A percentile compares a stretch with the other conserved stretches of the same genome.
Evolutionary conservation across 2,888 invertebrate species (phyloP).

Genomic region (Leucophenga montana): DNA sequence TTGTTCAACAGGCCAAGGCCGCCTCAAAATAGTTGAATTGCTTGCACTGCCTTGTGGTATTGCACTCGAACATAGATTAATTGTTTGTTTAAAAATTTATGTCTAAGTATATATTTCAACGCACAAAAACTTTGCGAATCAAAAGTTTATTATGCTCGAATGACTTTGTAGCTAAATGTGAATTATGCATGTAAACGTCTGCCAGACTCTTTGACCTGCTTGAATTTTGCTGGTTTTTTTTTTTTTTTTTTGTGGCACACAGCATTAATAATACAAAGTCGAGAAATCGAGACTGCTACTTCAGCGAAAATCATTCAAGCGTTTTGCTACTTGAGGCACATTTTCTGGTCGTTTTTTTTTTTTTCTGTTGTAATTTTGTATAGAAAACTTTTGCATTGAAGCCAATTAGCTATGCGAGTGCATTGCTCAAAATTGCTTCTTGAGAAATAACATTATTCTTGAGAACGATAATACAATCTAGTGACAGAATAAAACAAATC

Average conservation of each 20-base stretch:
- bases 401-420: too few species aligned
- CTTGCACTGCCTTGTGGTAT: slow-evolving; percentile 1
- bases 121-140: slow-evolving; percentile 8
- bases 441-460: too few species aligned
- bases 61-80: neutral
- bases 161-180: neutral
- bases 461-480: too few species aligned
- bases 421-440: too few species aligned
- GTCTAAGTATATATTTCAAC: neutral
- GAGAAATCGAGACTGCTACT: slow-evolving; percentile 24
- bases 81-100: too few species aligned
- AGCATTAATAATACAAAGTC: slow-evolving; percentile 29
- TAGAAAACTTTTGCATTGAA: too few species aligned
- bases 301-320: slow-evolving; percentile 41
- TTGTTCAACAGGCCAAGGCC: neutral
- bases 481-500: too few species aligned
- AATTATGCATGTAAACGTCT: slow-evolving; percentile 14
- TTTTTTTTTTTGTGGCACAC: slow-evolving; percentile 16
- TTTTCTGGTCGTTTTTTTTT: neutral
- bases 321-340: slow-evolving; percentile 6
- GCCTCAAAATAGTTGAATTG: neutral
- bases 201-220: neutral
- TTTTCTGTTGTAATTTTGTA: too few species aligned
- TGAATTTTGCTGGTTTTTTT: neutral
- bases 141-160: slow-evolving; percentile 37